These are phyloP conservation scores for Typhlichthys eigenmanni DNA, from an alignment of 2,797 vertebrate species.

Conservation along the genomic window DNA sequence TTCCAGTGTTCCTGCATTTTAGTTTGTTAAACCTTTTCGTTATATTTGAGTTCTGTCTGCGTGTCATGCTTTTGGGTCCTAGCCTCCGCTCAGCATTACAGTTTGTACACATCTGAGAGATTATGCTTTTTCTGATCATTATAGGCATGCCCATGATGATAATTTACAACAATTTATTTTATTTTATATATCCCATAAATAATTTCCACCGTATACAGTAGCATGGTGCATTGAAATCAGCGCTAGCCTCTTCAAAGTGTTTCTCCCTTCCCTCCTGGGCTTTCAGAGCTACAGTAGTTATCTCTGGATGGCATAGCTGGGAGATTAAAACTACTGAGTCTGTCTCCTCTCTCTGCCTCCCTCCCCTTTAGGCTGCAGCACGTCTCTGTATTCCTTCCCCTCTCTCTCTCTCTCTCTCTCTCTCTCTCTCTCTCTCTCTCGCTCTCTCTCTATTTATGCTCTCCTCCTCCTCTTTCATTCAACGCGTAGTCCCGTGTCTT, in stretches of 20 bases:
- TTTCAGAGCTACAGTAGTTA: conserved; percentile 15
- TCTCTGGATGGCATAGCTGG: conserved; percentile 29
- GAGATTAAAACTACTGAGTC: conserved; percentile 47
- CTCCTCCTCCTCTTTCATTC: background rate
- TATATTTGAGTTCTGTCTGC: no score
- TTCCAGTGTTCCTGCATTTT: no score
- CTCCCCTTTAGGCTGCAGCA: background rate
- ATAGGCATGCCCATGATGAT: background rate
- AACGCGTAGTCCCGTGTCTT: conserved; percentile 23
- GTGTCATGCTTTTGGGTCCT: no score
- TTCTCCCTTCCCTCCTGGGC: conserved; percentile 28
- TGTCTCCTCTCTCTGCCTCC: background rate
- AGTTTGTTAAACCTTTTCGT: no score
- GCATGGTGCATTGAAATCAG: conserved; percentile 19
- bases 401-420: background rate
- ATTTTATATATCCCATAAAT: background rate
- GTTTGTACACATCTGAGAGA: no score
- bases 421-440: background rate
- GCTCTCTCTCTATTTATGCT: conserved; percentile 13
- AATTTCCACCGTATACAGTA: background rate
- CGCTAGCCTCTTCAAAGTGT: conserved; percentile 37
- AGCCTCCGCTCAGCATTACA: no score
- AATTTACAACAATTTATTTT: no score
- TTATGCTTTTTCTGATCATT: no score
- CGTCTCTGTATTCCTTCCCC: conserved; percentile 31